phyloP scores from a whole-genome alignment of 1,140 invertebrate species.

The Magallana gigas region DNA sequence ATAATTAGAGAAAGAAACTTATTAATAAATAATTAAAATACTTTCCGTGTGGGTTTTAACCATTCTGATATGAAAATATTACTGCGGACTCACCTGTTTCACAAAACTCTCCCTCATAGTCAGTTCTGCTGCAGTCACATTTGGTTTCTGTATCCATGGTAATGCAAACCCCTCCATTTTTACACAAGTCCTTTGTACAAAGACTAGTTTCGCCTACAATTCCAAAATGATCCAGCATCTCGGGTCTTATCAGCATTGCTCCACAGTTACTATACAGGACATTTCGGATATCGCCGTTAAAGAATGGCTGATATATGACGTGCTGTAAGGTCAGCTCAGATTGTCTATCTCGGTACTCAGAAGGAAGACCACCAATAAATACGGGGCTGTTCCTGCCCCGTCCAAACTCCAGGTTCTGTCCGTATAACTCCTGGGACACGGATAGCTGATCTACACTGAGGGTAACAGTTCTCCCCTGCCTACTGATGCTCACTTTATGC shows the following conservation, averaged over 20 bases:
- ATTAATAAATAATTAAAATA: no score
- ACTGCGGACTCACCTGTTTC: slow-evolving; percentile 88
- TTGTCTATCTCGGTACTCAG: slow-evolving; percentile 76
- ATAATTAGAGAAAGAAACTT: no score
- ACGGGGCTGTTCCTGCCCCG: slow-evolving; percentile 60
- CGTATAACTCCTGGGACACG: slow-evolving; percentile 74
- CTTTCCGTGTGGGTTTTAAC: no score
- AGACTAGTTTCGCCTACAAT: slow-evolving; percentile 84
- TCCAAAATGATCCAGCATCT: slow-evolving; percentile 75
- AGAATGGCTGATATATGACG: slow-evolving; percentile 68
- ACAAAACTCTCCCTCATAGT: slow-evolving; percentile 94
- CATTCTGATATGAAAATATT: no score
- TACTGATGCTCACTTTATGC: slow-evolving; percentile 68
- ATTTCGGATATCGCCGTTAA: slow-evolving; percentile 71
- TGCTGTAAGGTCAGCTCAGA: slow-evolving; percentile 64
- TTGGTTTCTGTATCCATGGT: slow-evolving; percentile 94
- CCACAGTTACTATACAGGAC: slow-evolving; percentile 73
- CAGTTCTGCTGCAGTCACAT: slow-evolving; percentile 94
- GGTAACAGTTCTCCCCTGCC: slow-evolving; percentile 63
- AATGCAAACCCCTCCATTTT: slow-evolving; percentile 95
- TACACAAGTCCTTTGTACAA: slow-evolving; percentile 94
- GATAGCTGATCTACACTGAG: slow-evolving; percentile 76
- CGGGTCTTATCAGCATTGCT: slow-evolving; percentile 58
- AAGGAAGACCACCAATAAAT: slow-evolving; percentile 73
- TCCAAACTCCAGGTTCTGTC: slow-evolving; percentile 65